These are phyloP conservation scores for Ataeniobius toweri DNA, from an alignment of 2,797 vertebrate genomes.

Conservation along the genomic window DNA sequence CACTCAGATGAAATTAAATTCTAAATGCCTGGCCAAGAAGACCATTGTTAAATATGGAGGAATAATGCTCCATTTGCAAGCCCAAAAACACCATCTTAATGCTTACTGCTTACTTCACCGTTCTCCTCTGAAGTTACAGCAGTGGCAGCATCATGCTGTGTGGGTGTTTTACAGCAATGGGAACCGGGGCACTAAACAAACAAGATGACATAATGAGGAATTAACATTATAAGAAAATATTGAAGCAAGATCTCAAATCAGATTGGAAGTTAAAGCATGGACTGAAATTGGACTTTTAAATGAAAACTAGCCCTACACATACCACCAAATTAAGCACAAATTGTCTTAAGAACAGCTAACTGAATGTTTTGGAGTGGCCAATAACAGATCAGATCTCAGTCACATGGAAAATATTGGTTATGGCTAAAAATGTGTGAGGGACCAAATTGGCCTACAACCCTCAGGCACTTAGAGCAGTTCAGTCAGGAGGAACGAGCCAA, in stretches of 20 bases:
- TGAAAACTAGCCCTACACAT: background rate
- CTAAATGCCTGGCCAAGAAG: too few species aligned
- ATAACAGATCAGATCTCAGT: background rate
- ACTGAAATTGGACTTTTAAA: background rate
- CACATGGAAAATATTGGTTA: background rate
- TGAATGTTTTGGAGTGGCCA: background rate
- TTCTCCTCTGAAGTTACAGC: background rate
- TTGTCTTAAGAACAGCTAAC: background rate
- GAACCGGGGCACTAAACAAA: background rate
- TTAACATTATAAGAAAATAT: background rate
- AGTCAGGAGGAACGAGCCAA: background rate
- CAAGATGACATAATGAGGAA: background rate
- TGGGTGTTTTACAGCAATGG: too few species aligned
- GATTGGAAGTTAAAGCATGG: background rate
- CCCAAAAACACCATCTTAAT: background rate
- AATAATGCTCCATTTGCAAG: background rate
- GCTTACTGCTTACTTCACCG: background rate
- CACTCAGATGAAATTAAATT: too few species aligned
- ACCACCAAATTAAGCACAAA: background rate
- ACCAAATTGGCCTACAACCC: background rate
- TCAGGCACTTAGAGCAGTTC: background rate
- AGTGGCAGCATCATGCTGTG: background rate
- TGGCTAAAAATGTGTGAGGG: background rate
- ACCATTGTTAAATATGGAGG: background rate
- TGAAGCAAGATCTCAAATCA: background rate